These are phyloP conservation scores for Dinomys branickii DNA, from an alignment of 2,113 vertebrate genomes.

Conservation along the genomic window DNA sequence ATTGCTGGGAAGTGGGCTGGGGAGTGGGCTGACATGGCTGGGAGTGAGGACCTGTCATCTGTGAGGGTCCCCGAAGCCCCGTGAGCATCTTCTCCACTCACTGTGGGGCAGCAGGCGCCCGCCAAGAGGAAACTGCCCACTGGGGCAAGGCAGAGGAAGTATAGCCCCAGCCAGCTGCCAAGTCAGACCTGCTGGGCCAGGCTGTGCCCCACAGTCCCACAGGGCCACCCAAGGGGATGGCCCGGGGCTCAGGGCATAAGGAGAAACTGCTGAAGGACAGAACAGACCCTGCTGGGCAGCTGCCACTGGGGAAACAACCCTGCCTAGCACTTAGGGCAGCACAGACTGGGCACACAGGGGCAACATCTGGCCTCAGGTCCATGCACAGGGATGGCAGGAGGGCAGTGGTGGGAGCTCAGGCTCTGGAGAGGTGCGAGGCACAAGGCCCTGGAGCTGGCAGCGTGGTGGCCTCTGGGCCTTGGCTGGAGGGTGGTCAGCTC, in stretches of 20 bases:
- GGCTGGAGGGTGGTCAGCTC: not conserved
- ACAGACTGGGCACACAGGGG: not conserved
- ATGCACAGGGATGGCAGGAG: not conserved
- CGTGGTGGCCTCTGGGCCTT: not conserved
- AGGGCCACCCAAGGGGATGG: not conserved
- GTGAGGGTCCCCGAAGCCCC: not conserved
- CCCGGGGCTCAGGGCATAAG: not conserved
- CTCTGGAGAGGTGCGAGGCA: not conserved
- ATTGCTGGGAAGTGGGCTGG: not conserved
- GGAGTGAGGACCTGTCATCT: not conserved
- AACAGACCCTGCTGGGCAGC: not conserved
- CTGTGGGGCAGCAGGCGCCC: not conserved
- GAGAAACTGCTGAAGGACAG: not conserved
- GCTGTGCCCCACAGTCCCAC: not conserved
- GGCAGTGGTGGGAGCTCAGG: not conserved
- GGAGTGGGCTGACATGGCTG: not conserved
- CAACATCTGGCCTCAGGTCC: not conserved
- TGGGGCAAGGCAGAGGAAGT: not conserved
- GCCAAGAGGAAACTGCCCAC: not conserved
- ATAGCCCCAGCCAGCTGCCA: not conserved
- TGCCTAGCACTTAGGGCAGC: not conserved
- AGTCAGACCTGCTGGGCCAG: not conserved
- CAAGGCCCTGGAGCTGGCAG: not conserved
- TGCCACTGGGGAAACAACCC: not conserved
- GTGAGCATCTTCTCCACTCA: not conserved